phyloP scores from a whole-genome alignment of 2,888 invertebrate genomes.

The Erebia ligea region DNA sequence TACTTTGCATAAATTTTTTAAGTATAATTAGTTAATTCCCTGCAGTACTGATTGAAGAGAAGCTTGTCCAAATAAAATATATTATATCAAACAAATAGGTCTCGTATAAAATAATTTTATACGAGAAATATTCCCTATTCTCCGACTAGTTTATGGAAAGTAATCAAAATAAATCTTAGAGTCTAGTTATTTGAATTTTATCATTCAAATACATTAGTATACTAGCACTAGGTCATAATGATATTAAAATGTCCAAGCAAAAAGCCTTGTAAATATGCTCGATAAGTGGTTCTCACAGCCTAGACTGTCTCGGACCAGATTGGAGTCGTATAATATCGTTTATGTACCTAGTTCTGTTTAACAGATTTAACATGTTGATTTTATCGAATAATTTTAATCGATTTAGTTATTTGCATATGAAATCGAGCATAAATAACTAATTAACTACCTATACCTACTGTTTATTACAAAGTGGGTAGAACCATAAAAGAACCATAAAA shows the following conservation, averaged over 20 bases:
- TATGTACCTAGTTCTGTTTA: constrained; percentile 25
- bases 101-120: no score
- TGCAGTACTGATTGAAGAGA: no score
- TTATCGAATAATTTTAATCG: constrained; percentile 15
- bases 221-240: constrained; percentile 4
- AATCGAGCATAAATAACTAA: background rate
- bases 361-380: constrained; percentile 29
- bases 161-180: background rate
- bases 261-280: constrained; percentile 31
- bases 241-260: constrained; percentile 25
- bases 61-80: no score
- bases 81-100: no score
- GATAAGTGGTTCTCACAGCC: constrained; percentile 40
- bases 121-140: no score
- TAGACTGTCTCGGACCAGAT: constrained; percentile 27
- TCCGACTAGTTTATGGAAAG: background rate
- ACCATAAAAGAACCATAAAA: no score
- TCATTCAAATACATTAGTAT: constrained; percentile 10
- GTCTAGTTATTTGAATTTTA: constrained; percentile 1
- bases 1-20: no score
- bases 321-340: constrained; percentile 32
- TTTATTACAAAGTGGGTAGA: background rate
- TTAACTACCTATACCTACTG: background rate
- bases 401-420: constrained; percentile 9
- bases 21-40: no score